Evolutionary conservation across 2,113 vertebrate genomes (phyloP), one percentile per base, ranked within the genome.

Genomic region (Tragulus kanchil): DNA sequence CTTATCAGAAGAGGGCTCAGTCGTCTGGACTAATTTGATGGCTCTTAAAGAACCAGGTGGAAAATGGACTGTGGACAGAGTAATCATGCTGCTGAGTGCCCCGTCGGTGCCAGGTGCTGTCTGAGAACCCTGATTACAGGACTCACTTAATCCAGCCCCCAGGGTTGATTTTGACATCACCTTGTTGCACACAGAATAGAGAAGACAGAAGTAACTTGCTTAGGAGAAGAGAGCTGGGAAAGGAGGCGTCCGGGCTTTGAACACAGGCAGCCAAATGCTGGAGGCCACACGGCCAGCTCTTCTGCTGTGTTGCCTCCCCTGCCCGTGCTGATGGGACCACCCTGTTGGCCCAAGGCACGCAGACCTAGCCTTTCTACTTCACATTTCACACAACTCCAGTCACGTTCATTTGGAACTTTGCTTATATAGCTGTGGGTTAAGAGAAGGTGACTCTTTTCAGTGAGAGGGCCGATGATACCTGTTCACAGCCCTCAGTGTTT

Each of bases 1-100:
- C 90, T 92, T 94, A 50, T 96, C 45, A 94, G 78, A 56, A 77
- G 50, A 64, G 28, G 36, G n/a, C 16, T 52, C 45, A 36, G 81
- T 81, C 56, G 69, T 90, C 62, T 86, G 23, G 42, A 19, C 52
- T 94, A 59, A 96, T 83, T 62, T 61, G 67, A 67, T 84, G 64
- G 42, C 62, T 93, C 1, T 67, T 90, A 48, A 93, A 86, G 75
- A 84, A 26, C 14, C 42, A 89, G 13, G 13, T 62, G 11, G 71
- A 88, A 84, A 90, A 83, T 23, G 8, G 42, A 45, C 67, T 31
- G 9, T 13, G 59, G 92, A 54, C 50, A 85, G 48, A 94, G 58
- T 26, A 71, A 19, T 90, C 50, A 25, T 5, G 8, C 79, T 58
- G n/a, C 5, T 8, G 82, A 59, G 65, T 15, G 61, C 36, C 90